Percentiles rank a stretch among this genome's conserved stretches.
Evolutionary conservation across 2,888 invertebrate genomes (phyloP).

Genomic region (Drosophila demipolita): DNA sequence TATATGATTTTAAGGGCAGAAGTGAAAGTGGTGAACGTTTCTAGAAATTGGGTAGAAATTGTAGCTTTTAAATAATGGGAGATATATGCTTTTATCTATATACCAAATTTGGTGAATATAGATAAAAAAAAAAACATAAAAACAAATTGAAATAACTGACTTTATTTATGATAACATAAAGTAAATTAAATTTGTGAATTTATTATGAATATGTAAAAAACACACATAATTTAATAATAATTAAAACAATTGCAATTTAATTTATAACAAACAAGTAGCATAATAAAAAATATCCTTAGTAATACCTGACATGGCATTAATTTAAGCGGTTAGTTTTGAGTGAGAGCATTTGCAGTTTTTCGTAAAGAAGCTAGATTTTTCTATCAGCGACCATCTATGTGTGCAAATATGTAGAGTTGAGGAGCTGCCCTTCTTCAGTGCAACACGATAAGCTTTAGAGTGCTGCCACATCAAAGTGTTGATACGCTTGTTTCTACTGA

Average conservation of each 20-base stretch:
- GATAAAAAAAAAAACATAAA: too few species aligned
- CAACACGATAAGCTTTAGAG: slow-evolving; percentile 34
- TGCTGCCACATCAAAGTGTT: slow-evolving; percentile 1
- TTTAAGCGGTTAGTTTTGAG: not conserved
- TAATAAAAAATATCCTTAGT: not conserved
- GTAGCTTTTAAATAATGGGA: too few species aligned
- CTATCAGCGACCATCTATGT: not conserved
- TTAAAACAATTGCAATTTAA: not conserved
- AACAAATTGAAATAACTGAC: not conserved
- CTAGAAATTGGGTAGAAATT: too few species aligned
- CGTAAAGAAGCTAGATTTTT: not conserved
- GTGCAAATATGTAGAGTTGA: not conserved
- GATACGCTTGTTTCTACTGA: slow-evolving; percentile 21
- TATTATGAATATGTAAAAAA: not conserved
- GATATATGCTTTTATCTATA: too few species aligned
- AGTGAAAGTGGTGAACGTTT: too few species aligned
- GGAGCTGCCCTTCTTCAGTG: not conserved
- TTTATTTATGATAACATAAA: not conserved
- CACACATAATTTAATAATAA: not conserved
- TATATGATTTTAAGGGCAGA: too few species aligned
- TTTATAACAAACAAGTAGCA: not conserved
- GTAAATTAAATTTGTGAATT: not conserved
- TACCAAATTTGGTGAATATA: too few species aligned
- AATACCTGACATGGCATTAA: not conserved
- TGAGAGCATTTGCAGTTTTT: not conserved